Conservation (phyloP, 1,140 invertebrate species). For the Drosophila novamexicana region DNA sequence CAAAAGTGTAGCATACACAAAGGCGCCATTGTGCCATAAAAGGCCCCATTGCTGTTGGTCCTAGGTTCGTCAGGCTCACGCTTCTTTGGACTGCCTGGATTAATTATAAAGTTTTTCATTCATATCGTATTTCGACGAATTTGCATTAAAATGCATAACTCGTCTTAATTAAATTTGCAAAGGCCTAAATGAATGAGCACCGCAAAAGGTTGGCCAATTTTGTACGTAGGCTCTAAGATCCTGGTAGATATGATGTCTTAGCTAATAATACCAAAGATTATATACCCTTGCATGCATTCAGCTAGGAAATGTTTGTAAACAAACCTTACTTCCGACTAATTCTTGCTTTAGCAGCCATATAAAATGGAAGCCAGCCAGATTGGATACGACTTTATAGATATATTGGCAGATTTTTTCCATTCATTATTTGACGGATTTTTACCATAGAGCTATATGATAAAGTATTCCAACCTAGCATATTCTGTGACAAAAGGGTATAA, state of each 20-base stretch:
- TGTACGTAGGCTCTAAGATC: neutral
- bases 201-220: neutral
- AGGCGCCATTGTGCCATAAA: slow-evolving; percentile 75
- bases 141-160: slow-evolving; percentile 70
- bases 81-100: slow-evolving; percentile 39
- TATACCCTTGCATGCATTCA: too few species aligned
- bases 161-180: slow-evolving; percentile 62
- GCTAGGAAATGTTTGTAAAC: too few species aligned
- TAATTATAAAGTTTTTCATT: slow-evolving; percentile 72
- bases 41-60: slow-evolving; percentile 66
- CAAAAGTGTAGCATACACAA: slow-evolving; percentile 81
- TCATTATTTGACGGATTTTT: too few species aligned
- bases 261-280: neutral
- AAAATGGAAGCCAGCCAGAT: too few species aligned
- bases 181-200: neutral
- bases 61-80: slow-evolving; percentile 12
- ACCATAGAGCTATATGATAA: too few species aligned
- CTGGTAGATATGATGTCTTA: neutral
- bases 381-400: too few species aligned
- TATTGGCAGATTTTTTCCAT: too few species aligned
- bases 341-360: too few species aligned
- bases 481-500: too few species aligned
- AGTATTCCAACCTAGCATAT: too few species aligned
- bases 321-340: too few species aligned
- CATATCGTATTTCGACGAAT: slow-evolving; percentile 43